Evolutionary conservation across 2,797 vertebrate species (phyloP).

Genomic region (Labroides dimidiatus): DNA sequence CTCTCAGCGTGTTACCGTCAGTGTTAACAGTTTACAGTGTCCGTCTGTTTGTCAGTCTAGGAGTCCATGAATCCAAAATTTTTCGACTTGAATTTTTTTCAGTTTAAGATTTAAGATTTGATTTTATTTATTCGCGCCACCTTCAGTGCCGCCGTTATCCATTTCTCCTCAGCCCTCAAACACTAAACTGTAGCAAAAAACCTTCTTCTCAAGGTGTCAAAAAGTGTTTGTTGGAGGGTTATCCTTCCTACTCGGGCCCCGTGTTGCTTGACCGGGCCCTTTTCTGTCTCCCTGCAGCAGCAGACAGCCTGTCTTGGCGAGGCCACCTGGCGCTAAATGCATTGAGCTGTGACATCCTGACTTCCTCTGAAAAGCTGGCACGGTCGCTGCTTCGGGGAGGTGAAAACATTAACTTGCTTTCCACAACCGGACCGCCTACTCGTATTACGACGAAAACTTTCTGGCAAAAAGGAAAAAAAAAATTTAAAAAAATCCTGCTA

Average conservation of each 20-base stretch:
- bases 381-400: conserved; percentile 21
- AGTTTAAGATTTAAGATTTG: conserved; percentile 25
- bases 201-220: conserved; percentile 27
- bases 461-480: conserved; percentile 4
- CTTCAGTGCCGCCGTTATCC: conserved; percentile 8
- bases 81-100: conserved; percentile 1
- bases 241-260: background rate
- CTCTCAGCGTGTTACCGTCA: conserved; percentile 75
- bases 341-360: conserved; percentile 45
- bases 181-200: conserved; percentile 62
- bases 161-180: conserved; percentile 5
- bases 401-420: conserved; percentile 39
- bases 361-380: conserved; percentile 51
- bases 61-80: conserved; percentile 33
- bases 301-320: conserved; percentile 46
- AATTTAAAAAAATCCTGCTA: background rate
- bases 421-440: conserved; percentile 34
- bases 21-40: conserved; percentile 80
- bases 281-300: conserved; percentile 32
- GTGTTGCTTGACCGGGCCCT: conserved; percentile 1
- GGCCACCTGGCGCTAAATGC: conserved; percentile 33
- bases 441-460: conserved; percentile 47
- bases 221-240: conserved; percentile 26
- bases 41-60: conserved; percentile 65
- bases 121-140: too few species aligned